phyloP scores from a whole-genome alignment of 1,140 invertebrate species.

The Leptinotarsa texana region DNA sequence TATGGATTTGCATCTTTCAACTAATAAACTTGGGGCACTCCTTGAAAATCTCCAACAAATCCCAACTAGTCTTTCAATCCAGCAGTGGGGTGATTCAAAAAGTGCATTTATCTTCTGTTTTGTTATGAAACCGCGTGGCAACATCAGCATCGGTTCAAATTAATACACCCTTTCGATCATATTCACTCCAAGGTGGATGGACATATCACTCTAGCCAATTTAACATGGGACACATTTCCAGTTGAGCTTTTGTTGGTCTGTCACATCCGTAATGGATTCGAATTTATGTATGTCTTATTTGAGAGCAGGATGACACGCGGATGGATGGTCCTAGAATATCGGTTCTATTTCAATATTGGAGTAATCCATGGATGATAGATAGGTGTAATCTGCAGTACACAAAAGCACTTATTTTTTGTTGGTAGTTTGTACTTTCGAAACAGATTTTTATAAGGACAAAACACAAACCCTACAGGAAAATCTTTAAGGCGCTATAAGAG shows the following conservation, averaged over 20 bases:
- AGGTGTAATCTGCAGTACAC: neutral
- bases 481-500: no score
- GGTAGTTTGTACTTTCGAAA: no score
- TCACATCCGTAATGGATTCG: constrained; percentile 5
- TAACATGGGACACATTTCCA: constrained; percentile 2
- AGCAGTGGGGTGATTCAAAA: no score
- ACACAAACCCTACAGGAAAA: no score
- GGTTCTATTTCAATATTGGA: neutral
- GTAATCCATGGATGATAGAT: neutral
- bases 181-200: neutral
- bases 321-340: neutral
- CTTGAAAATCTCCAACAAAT: no score
- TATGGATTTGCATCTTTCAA: no score
- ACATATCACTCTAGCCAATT: neutral
- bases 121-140: no score
- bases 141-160: neutral
- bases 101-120: no score
- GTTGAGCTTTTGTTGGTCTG: constrained; percentile 5
- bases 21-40: no score
- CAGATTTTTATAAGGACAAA: no score
- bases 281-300: constrained; percentile 1
- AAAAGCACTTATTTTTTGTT: no score
- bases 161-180: constrained; percentile 3
- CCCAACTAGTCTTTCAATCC: no score
- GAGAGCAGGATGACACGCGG: neutral